phyloP scores from a whole-genome alignment of 2,888 invertebrate genomes.

The Perdita meconis region DNA sequence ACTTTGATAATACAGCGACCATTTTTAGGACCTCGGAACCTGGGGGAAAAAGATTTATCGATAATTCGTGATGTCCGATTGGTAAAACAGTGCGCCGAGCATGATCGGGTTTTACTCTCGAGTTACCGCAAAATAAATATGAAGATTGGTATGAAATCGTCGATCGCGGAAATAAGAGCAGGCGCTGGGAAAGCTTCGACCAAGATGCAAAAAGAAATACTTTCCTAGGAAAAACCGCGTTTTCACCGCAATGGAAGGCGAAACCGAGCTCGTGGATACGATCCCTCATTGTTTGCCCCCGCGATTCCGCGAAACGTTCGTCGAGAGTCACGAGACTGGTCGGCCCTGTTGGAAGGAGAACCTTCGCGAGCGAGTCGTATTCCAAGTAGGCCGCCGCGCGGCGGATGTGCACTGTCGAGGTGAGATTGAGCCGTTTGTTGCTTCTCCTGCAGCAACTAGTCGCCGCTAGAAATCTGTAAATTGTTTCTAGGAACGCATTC shows the following conservation, averaged over 20 bases:
- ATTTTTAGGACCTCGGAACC: no score
- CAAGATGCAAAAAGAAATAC: conserved; percentile 28
- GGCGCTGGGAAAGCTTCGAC: conserved; percentile 8
- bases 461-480: conserved; percentile 31
- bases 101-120: no score
- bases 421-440: conserved; percentile 62
- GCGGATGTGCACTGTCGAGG: conserved; percentile 67
- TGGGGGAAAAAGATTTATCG: not conserved
- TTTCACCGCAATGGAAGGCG: conserved; percentile 61
- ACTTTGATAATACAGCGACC: not conserved
- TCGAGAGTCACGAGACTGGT: conserved; percentile 62
- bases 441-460: conserved; percentile 18
- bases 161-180: not conserved
- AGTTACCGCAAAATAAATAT: no score
- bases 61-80: not conserved
- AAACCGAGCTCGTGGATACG: conserved; percentile 55
- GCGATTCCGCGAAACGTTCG: conserved; percentile 64
- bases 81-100: conserved; percentile 13
- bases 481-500: conserved; percentile 17
- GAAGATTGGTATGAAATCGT: no score
- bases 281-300: conserved; percentile 63
- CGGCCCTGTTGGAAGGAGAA: conserved; percentile 71
- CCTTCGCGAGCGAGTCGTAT: conserved; percentile 69
- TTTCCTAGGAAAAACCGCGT: conserved; percentile 43
- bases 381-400: conserved; percentile 72